These are phyloP conservation scores for Cephalopterus ornatus DNA, from an alignment of 2,113 vertebrate species.

Conservation along the genomic window DNA sequence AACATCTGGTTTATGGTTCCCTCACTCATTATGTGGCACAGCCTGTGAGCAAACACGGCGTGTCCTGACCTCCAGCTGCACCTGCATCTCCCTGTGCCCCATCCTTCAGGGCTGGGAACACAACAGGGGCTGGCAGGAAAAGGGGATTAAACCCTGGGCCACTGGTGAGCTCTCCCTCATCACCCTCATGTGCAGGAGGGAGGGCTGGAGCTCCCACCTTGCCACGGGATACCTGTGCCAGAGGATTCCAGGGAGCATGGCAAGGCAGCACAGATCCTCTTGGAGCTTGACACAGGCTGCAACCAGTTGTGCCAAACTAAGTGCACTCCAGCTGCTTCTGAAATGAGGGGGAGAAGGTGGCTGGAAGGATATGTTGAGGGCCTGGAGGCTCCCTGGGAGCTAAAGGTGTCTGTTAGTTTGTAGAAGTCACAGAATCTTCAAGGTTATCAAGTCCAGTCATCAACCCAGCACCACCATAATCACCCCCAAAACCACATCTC, in stretches of 20 bases:
- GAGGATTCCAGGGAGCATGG: background rate
- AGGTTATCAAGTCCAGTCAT: background rate
- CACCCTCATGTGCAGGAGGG: accelerated
- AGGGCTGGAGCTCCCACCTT: background rate
- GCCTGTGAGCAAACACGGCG: background rate
- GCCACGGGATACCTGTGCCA: background rate
- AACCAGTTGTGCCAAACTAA: background rate
- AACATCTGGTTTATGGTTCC: slow-evolving; percentile 8
- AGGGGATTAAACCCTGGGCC: background rate
- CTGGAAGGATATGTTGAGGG: background rate
- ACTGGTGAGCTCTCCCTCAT: background rate
- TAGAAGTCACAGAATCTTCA: background rate
- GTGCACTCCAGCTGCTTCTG: background rate
- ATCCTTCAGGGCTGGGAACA: background rate
- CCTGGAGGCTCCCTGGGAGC: background rate
- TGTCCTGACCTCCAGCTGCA: background rate
- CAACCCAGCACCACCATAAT: background rate
- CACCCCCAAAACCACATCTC: background rate
- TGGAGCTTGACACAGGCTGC: background rate
- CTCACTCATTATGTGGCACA: background rate
- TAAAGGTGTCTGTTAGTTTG: background rate
- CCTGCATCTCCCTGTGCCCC: background rate
- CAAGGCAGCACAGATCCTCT: background rate
- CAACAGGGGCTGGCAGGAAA: background rate
- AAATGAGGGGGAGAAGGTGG: background rate